These are phyloP conservation scores for Ptychodera flava DNA, from an alignment of 35 echinoderm and acorn worm species.

Conservation along the genomic window DNA sequence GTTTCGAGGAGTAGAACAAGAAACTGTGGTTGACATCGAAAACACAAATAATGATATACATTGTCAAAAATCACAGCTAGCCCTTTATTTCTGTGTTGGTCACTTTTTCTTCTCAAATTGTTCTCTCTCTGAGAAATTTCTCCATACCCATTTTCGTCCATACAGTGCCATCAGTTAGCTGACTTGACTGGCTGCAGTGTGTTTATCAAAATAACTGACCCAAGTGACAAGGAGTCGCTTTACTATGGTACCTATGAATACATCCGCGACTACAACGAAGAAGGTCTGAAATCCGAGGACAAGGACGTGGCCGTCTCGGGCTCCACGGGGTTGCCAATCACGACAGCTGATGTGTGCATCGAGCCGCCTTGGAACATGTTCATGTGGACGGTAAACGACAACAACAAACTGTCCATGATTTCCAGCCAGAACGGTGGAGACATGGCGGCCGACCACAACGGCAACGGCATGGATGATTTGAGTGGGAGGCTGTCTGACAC, in stretches of 20 bases:
- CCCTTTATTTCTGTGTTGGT: too few relatives aligned
- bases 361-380: neutral
- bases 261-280: neutral
- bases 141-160: neutral
- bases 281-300: neutral
- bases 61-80: too few relatives aligned
- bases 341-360: neutral
- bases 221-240: neutral
- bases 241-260: neutral
- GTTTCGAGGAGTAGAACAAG: too few relatives aligned
- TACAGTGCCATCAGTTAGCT: neutral
- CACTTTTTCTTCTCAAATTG: too few relatives aligned
- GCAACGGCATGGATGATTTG: neutral
- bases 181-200: neutral
- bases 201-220: neutral
- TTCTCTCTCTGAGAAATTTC: too few relatives aligned
- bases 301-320: neutral
- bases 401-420: neutral
- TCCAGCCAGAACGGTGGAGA: neutral
- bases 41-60: too few relatives aligned
- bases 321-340: neutral
- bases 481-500: neutral
- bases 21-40: too few relatives aligned
- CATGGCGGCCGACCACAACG: neutral
- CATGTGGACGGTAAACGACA: neutral